Evolutionary conservation across 2,113 vertebrate species (phyloP), one percentile per base, ranked within the genome.

Genomic region (Calypte anna): DNA sequence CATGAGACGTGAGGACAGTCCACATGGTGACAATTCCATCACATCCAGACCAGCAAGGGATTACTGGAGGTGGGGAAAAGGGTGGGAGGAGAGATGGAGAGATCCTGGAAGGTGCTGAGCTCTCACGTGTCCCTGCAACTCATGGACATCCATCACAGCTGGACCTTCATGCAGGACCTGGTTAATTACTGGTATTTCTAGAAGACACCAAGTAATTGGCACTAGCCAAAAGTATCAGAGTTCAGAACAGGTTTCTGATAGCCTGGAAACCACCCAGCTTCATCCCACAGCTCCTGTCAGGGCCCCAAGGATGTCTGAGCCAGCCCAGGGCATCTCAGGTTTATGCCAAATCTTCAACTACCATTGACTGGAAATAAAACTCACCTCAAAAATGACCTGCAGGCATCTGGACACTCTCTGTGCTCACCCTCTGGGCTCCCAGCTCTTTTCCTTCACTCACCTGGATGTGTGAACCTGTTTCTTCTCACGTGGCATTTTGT

Each of bases 401-500:
- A 40, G 40, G 12, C 55, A 46, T 40, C 27, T 6, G 6, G 22
- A 9, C 9, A 0, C 0, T 8, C 8, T 11, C 53, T 25, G 17
- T 12, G 57, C 40, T 20, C 38, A 19, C 5, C 31, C 54, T 24
- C 24, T 4, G 64, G 50, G 33, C 12, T 64, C 59, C 68, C 55
- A 15, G 11, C 46, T 22, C 63, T 20, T 40, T 12, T 10, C 5
- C 51, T 10, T 27, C 61, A 7, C 38, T 28, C 75, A 5, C 17
- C 2, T 0, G 0, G 1, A 3, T 1, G 1, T 2, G 19, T 2
- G 10, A 48, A 20, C 19, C 46, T 21, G 10, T 20, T 21, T 30
- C 25, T 27, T 7, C 3, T 0, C 3, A 3, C 1, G 3, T 0
- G 2, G 0, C 0, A 5, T 4, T 40, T 40, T 68, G 17, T 36